Evolutionary conservation across 1,140 invertebrate species (phyloP), one percentile per base, ranked within the genome.

Genomic region (Drosophila pectinifera): DNA sequence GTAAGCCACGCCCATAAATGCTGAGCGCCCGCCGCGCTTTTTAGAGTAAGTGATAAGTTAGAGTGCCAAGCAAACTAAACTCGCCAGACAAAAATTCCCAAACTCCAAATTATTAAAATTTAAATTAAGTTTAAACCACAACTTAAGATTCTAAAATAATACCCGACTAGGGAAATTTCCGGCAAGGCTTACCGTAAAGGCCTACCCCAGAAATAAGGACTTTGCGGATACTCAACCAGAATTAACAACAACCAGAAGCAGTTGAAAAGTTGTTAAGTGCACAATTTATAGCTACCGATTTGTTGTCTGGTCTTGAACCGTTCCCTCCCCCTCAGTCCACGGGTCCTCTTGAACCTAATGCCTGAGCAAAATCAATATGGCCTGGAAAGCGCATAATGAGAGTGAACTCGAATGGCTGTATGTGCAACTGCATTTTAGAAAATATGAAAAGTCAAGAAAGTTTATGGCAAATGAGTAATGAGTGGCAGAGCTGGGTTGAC

Each of bases 391-490:
- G 59, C 67, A 78, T 79, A 79, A 79, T 79, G 73, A 84, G 67
- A 58, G 42, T 24, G 41, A 51, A 28, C 18, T 26, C 26, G 18
- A 54, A 38, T 55, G 36, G 53, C 10, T 67, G 39, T 74, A 43
- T 68, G 26, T 69, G 70, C 24, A 49, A 59, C 36, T 84, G 69
- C 69, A 88, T 82, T 81, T 79, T 77, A 78, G 79, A 88, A 86
- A 83, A 83, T 88, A 88, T 88, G 83, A 83, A 88, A 88, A 88
- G 83, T 88, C 83, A 79, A 73, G 65, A 54, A 88, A 88, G 70
- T 83, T 88, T 88, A 76, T 88, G 79, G 83, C 80, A 77, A 86
- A 86, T 86, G 83, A 88, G 83, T 80, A 88, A 88, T 88, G 83
- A 88, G 83, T 86, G 75, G 83, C 75, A 76, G 53, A 59, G 73